Evolutionary conservation across 1,140 invertebrate genomes (phyloP).

Genomic region (Pseudomyrmex gracilis): DNA sequence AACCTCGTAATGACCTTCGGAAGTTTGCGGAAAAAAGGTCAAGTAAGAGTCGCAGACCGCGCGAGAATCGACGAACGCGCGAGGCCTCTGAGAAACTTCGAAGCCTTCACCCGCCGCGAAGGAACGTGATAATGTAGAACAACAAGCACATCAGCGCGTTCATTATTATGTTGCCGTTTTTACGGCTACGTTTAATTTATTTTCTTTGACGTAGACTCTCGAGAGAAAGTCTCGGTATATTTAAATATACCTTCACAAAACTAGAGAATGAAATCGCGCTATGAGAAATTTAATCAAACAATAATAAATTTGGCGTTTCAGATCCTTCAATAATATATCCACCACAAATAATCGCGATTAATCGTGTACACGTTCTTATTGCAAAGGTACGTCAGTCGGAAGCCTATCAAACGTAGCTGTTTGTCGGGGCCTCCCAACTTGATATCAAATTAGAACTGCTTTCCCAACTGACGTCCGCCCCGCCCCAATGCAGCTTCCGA

Average conservation of each 20-base stretch:
- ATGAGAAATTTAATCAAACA: too few relatives aligned
- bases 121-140: constrained; percentile 31
- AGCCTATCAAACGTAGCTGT: constrained; percentile 61
- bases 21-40: constrained; percentile 71
- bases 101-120: constrained; percentile 1
- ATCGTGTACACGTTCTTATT: constrained; percentile 3
- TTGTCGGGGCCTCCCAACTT: constrained; percentile 63
- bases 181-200: constrained; percentile 17
- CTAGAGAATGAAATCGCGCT: background rate
- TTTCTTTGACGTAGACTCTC: background rate
- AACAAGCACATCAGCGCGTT: constrained; percentile 14
- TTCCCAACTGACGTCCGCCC: constrained; percentile 73
- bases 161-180: constrained; percentile 15
- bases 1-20: constrained; percentile 74
- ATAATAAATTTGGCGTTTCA: background rate
- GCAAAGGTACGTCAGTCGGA: constrained; percentile 14
- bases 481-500: constrained; percentile 72
- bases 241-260: background rate
- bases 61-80: constrained; percentile 48
- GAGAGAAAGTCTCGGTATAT: too few relatives aligned
- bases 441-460: constrained; percentile 76
- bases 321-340: background rate
- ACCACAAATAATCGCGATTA: background rate
- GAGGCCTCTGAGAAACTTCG: constrained; percentile 42
- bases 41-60: constrained; percentile 36